A percentile compares a stretch with the other conserved stretches of the same genome.
phyloP scores from a whole-genome alignment of 2,888 invertebrate genomes.

The Sphecodes monilicornis region DNA sequence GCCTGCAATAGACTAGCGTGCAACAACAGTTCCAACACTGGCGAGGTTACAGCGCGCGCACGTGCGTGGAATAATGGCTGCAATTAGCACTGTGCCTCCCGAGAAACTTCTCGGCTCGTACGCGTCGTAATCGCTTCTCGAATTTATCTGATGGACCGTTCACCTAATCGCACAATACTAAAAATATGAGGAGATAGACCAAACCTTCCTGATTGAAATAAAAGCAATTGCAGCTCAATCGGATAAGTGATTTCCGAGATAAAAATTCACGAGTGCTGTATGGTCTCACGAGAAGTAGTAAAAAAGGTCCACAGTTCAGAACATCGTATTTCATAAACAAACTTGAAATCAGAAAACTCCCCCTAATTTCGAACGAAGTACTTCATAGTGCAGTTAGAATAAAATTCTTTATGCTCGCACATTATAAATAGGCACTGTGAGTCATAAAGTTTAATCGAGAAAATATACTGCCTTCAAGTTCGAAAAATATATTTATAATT shows the following conservation, averaged over 20 bases:
- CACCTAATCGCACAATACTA: background rate
- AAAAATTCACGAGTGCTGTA: too few species aligned
- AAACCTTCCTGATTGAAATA: background rate
- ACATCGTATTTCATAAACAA: too few species aligned
- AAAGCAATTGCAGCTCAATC: background rate
- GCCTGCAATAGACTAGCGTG: slow-evolving; percentile 33
- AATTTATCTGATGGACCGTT: background rate
- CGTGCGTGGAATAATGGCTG: slow-evolving; percentile 6
- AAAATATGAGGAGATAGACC: background rate
- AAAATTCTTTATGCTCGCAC: too few species aligned
- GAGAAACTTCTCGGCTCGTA: background rate
- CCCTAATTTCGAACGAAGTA: too few species aligned
- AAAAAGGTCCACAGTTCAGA: too few species aligned
- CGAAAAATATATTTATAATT: too few species aligned
- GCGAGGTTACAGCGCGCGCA: background rate
- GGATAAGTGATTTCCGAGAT: background rate
- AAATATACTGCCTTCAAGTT: too few species aligned
- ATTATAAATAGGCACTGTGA: too few species aligned
- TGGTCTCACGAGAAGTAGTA: too few species aligned
- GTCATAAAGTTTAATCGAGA: too few species aligned
- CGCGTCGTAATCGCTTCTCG: background rate
- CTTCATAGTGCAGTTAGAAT: too few species aligned
- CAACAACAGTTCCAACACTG: background rate
- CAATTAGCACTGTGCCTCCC: background rate
- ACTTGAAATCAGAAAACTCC: too few species aligned